phyloP scores from a whole-genome alignment of 2,888 invertebrate species.

The Cyclophora punctaria region DNA sequence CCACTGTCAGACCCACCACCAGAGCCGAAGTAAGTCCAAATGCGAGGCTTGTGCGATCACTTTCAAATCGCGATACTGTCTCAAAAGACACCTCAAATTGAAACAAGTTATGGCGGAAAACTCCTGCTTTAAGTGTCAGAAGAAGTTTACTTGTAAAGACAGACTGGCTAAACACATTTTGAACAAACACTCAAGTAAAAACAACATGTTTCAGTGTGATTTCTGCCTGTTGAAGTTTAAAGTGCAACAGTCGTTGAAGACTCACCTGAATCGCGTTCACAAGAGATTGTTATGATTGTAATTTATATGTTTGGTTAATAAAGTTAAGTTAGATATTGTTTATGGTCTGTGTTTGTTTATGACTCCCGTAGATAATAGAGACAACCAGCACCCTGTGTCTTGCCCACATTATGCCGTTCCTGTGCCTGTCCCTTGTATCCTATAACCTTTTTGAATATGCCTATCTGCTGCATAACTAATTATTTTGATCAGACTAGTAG shows the following conservation, averaged over 20 bases:
- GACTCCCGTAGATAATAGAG: too few relatives aligned
- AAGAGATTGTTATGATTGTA: constrained; percentile 52
- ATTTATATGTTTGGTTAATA: too few relatives aligned
- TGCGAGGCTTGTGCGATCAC: constrained; percentile 61
- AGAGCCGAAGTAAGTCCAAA: constrained; percentile 51
- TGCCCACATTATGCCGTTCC: too few relatives aligned
- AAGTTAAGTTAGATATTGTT: too few relatives aligned
- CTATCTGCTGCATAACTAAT: too few relatives aligned
- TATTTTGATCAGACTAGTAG: too few relatives aligned
- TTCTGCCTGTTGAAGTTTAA: constrained; percentile 58
- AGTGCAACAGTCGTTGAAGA: constrained; percentile 48
- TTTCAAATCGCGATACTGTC: constrained; percentile 62
- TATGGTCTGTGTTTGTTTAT: too few relatives aligned
- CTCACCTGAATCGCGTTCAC: constrained; percentile 54
- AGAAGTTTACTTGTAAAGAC: constrained; percentile 55
- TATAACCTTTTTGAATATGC: too few relatives aligned
- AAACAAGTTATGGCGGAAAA: constrained; percentile 58
- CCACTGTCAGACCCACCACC: constrained; percentile 58
- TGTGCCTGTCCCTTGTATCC: too few relatives aligned
- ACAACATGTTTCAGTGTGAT: constrained; percentile 53
- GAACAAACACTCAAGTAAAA: constrained; percentile 58
- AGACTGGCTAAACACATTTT: constrained; percentile 47
- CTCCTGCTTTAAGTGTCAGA: constrained; percentile 57
- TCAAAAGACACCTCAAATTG: constrained; percentile 55
- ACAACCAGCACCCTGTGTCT: too few relatives aligned